Conservation (phyloP, 1,140 invertebrate species). For the Centruroides sculpturatus region DNA sequence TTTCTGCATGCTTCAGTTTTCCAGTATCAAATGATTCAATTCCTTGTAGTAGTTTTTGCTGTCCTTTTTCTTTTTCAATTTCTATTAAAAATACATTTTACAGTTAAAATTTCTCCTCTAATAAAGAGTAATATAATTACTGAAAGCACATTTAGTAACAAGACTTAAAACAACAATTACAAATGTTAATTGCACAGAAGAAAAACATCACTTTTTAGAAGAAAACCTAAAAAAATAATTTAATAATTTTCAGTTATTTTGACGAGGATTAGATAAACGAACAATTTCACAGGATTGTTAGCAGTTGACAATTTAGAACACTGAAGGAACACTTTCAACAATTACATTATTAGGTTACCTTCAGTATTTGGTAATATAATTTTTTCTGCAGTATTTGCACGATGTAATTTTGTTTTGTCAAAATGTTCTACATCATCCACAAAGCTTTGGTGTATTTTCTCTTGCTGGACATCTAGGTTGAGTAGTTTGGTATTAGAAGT, state of each 20-base stretch:
- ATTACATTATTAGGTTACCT: conserved; percentile 41
- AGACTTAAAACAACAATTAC: no score
- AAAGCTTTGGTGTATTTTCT: conserved; percentile 26
- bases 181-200: no score
- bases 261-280: no score
- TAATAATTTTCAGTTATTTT: no score
- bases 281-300: no score
- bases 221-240: no score
- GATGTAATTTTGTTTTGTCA: conserved; percentile 48
- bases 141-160: neutral
- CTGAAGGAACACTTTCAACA: neutral
- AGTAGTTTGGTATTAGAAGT: neutral
- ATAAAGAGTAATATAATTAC: neutral
- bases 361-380: conserved; percentile 86
- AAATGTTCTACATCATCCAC: conserved; percentile 25
- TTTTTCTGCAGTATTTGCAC: conserved; percentile 83
- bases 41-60: conserved; percentile 67
- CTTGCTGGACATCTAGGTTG: conserved; percentile 23
- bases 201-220: no score
- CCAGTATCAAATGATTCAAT: conserved; percentile 73
- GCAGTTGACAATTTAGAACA: no score
- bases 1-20: conserved; percentile 76
- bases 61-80: conserved; percentile 71
- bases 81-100: conserved; percentile 34
- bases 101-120: neutral